Evolutionary conservation across 1,140 invertebrate genomes (phyloP).

Genomic region (Drosophila grimshawi): DNA sequence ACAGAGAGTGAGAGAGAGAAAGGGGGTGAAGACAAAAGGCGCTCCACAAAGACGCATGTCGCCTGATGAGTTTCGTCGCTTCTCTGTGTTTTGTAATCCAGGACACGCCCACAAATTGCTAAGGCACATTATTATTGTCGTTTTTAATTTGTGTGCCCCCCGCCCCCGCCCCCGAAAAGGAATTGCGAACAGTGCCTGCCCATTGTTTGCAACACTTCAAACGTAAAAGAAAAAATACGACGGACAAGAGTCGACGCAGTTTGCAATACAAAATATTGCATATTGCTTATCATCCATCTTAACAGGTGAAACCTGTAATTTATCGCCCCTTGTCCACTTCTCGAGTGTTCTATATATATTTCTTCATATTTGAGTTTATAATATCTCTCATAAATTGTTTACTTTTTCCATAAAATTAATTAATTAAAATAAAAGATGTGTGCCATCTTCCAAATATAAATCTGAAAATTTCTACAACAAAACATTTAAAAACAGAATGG

Average conservation of each 20-base stretch:
- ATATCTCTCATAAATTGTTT: no score
- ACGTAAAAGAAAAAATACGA: conserved; percentile 47
- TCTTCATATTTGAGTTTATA: no score
- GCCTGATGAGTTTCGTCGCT: conserved; percentile 70
- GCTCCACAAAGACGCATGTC: conserved; percentile 52
- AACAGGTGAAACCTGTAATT: neutral
- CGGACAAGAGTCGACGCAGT: neutral
- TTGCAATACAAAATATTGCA: conserved; percentile 40
- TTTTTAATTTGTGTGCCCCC: conserved; percentile 73
- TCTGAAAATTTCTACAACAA: no score
- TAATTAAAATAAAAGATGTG: no score
- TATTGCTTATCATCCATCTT: conserved; percentile 18
- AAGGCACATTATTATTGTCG: conserved; percentile 75
- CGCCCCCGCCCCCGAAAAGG: conserved; percentile 16
- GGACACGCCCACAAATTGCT: conserved; percentile 71
- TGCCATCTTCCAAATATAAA: no score
- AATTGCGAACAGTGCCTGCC: conserved; percentile 56
- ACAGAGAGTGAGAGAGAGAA: neutral
- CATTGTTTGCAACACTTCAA: conserved; percentile 74
- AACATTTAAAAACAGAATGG: no score
- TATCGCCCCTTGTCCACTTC: neutral
- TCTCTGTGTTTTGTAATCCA: conserved; percentile 1
- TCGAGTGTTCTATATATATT: no score
- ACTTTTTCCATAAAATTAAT: no score
- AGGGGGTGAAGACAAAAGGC: conserved; percentile 56